These are phyloP conservation scores for Varecia variegata DNA, from an alignment of 2,797 vertebrate genomes.

Conservation along the genomic window DNA sequence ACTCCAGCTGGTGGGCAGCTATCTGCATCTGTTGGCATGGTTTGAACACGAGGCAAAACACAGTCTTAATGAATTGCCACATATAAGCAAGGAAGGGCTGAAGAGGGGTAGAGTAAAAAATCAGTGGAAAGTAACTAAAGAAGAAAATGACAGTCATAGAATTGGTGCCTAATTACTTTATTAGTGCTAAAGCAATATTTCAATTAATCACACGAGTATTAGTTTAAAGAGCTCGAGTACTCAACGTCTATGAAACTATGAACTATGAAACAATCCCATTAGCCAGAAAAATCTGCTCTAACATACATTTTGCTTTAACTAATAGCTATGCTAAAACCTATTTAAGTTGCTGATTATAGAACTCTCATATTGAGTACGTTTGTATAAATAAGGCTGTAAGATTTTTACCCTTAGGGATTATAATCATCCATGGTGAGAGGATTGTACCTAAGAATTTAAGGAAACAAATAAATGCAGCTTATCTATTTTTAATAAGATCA, in stretches of 20 bases:
- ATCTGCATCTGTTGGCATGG: not conserved
- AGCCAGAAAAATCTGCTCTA: not conserved
- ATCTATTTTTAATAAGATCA: not conserved
- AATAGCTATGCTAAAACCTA: not conserved
- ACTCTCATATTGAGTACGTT: not conserved
- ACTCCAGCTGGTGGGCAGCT: not conserved
- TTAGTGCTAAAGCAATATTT: not conserved
- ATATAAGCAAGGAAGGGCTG: not conserved
- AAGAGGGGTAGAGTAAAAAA: not conserved
- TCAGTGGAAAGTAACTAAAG: not conserved
- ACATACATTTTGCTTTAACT: not conserved
- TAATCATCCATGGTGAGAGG: not conserved
- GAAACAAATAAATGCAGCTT: not conserved
- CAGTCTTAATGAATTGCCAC: not conserved
- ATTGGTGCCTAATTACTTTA: not conserved
- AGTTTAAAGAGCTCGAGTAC: not conserved
- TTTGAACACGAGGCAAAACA: not conserved
- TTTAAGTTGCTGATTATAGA: not conserved
- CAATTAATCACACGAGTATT: not conserved
- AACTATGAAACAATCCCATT: not conserved
- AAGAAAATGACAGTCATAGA: not conserved
- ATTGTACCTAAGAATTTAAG: not conserved
- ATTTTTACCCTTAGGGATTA: not conserved
- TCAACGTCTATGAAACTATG: not conserved
- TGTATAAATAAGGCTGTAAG: not conserved